Conservation (phyloP, 2,797 vertebrate species). For the Liasis olivaceus region DNA sequence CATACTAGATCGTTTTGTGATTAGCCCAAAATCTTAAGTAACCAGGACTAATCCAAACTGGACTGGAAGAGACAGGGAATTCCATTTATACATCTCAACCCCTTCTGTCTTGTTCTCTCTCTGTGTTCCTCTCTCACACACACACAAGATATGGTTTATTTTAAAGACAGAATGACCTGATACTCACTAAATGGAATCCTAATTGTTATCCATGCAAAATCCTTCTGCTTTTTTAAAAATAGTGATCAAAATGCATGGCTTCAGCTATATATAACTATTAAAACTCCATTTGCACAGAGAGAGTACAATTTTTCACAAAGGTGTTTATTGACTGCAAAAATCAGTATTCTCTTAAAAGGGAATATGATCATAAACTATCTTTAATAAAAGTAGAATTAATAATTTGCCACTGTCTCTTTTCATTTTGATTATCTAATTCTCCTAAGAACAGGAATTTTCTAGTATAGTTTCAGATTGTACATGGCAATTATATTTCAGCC, state of each 20-base stretch:
- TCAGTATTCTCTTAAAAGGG: background rate
- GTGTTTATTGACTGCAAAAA: background rate
- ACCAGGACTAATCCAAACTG: background rate
- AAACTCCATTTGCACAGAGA: background rate
- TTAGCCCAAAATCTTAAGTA: background rate
- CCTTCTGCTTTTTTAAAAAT: background rate
- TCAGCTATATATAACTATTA: background rate
- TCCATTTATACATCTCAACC: background rate
- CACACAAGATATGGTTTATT: background rate
- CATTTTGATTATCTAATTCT: background rate
- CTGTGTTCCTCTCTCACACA: background rate
- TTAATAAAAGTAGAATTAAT: background rate
- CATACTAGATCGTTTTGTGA: background rate
- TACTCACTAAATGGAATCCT: background rate
- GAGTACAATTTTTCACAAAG: constrained; percentile 19
- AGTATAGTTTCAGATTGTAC: background rate
- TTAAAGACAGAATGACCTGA: background rate
- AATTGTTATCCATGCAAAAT: background rate
- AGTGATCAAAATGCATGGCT: background rate
- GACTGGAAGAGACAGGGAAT: background rate
- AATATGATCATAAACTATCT: background rate
- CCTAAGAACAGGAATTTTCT: background rate
- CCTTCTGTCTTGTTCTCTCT: background rate
- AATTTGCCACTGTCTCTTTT: background rate
- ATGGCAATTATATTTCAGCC: background rate